Conservation (phyloP, 92 coral and sea anemone genomes). For the Zoanthus solanderi region DNA sequence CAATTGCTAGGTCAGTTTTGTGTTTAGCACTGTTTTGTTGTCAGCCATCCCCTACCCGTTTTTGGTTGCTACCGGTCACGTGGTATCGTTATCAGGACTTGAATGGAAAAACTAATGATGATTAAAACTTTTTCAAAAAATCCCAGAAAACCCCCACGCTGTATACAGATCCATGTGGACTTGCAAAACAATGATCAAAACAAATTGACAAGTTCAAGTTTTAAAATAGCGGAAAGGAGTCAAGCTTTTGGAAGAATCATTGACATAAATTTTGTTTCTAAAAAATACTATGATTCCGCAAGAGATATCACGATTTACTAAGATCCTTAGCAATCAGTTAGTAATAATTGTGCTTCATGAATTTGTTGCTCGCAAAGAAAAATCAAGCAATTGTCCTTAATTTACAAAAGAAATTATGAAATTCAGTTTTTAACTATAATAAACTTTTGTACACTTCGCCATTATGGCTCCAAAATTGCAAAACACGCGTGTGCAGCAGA, state of each 20-base stretch:
- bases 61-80: constrained; percentile 35
- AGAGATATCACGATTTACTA: neutral
- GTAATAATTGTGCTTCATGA: neutral
- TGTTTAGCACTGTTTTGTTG: no score
- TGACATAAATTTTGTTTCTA: neutral
- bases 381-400: neutral
- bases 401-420: neutral
- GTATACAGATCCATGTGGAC: neutral
- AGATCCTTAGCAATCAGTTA: neutral
- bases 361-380: neutral
- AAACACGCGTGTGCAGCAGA: neutral
- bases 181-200: neutral
- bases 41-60: neutral
- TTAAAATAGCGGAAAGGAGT: neutral
- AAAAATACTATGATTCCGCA: neutral
- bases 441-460: neutral
- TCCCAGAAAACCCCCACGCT: neutral
- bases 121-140: neutral
- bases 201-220: neutral
- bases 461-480: neutral
- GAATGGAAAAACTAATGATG: neutral
- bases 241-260: neutral
- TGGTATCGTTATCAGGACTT: neutral
- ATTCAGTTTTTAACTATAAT: neutral
- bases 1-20: no score